These are phyloP conservation scores for Heliconius nattereri DNA, from an alignment of 1,140 invertebrate genomes.

Conservation along the genomic window DNA sequence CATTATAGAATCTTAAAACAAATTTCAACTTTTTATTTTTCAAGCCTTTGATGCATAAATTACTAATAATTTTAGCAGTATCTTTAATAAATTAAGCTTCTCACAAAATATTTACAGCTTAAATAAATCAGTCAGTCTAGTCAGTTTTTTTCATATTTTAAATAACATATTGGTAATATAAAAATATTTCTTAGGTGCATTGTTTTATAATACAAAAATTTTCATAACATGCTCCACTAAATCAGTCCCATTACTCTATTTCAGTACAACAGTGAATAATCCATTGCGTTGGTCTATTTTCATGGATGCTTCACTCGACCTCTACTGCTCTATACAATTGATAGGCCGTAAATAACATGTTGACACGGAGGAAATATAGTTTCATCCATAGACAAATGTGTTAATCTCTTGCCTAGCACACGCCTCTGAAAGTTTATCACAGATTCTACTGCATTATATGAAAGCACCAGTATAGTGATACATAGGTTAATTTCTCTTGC, in stretches of 20 bases:
- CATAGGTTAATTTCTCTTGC: not conserved
- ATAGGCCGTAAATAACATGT: conserved; percentile 21
- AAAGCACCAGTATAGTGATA: not conserved
- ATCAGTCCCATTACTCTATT: conserved; percentile 20
- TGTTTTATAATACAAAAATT: not conserved
- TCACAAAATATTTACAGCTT: not conserved
- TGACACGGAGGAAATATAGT: conserved; percentile 16
- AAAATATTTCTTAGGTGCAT: not conserved
- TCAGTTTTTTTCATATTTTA: not conserved
- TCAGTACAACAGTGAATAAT: conserved; percentile 14
- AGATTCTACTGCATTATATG: not conserved
- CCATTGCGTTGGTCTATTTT: conserved; percentile 19
- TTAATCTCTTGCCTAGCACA: conserved; percentile 14
- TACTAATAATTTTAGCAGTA: not conserved
- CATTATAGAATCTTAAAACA: not conserved
- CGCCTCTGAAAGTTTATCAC: conserved; percentile 7
- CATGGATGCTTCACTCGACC: conserved; percentile 14
- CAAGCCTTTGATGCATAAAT: not conserved
- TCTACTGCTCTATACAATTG: conserved; percentile 21
- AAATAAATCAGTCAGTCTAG: not conserved
- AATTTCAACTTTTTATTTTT: not conserved
- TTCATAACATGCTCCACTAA: conserved; percentile 10
- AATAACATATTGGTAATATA: not conserved
- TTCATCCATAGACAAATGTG: conserved; percentile 20
- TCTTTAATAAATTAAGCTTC: not conserved